Base-by-base conservation (phyloP, 2,113 vertebrate genomes). In the Gnathonemus longibarbis region DNA sequence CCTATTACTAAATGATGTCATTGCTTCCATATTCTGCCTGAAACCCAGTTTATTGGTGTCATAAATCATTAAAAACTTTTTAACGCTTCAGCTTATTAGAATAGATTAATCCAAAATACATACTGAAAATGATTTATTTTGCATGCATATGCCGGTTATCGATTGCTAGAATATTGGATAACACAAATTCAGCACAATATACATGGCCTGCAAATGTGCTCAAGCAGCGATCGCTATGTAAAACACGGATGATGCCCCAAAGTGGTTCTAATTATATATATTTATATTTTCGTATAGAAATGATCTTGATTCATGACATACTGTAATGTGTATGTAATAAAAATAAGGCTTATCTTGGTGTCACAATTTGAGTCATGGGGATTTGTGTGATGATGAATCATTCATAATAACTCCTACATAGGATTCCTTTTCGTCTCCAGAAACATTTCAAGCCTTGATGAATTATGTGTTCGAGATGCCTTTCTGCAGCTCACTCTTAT, bases 91-190 rank as follows among this genome's bases (percentile, higher is more conserved):
- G 3, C 0, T 92, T 91, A 93, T 91, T 93, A 90, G 91, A 93
- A 91, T 85, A 88, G 5, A 6, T 89, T 92, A 49, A 90, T 84
- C 0, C 83, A 88, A 11, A 8, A 89, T 17, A 91, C 0, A 0
- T 74, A 21, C 90, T 91, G 62, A 89, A 88, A 90, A 83, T 0
- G 0, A 90, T 91, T 49, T 62, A 92, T 1, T 89, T 74, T 90
- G 84, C 74, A 90, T 91, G 53, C 10, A 92, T 84, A 89, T 84
- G 87, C 77, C 93, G 15, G 46, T 3, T 91, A 91, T 87, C 85
- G 91, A 94, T 92, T 92, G 80, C 86, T 5, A 91, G 80, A 93
- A 89, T 93, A 91, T 84, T 90, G 80, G 35, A 87, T 92, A 93
- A 91, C 89, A 88, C 6, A 88, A 90, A 49, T 91, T 93, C 89